Percentiles rank a stretch among this genome's conserved stretches.
phyloP scores from a whole-genome alignment of 2,113 vertebrate species.

The Alligator mississippiensis region DNA sequence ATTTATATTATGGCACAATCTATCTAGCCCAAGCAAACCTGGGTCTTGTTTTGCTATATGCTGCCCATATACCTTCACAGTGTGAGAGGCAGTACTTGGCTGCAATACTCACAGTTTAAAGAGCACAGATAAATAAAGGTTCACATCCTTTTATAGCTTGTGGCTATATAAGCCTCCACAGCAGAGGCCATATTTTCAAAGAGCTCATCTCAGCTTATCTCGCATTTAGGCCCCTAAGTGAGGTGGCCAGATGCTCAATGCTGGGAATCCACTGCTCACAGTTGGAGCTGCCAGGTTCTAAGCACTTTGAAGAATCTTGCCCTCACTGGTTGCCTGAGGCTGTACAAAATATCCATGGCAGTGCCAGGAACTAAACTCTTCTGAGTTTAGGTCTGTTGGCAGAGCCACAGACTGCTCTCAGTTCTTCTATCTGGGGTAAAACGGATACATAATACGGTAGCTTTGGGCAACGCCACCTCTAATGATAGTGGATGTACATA shows the following conservation, averaged over 20 bases:
- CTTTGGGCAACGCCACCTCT: background rate
- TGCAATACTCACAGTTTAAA: background rate
- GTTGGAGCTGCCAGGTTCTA: background rate
- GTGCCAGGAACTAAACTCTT: background rate
- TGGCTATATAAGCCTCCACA: background rate
- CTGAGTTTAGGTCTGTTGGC: fast-evolving
- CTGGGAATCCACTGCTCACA: background rate
- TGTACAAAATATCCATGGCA: background rate
- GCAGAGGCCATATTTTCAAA: background rate
- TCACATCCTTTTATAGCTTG: background rate
- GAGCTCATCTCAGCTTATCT: background rate
- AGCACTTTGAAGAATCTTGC: background rate
- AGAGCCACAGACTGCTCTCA: background rate
- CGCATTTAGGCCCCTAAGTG: background rate
- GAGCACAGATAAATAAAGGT: background rate
- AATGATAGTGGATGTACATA: background rate
- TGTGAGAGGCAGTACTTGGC: background rate
- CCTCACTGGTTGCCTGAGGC: background rate
- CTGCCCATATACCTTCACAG: background rate
- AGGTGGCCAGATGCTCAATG: background rate
- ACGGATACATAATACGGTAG: background rate
- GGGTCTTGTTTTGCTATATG: background rate
- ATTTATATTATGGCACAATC: background rate
- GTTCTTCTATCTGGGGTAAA: background rate
- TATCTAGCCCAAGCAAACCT: background rate